Base-by-base conservation (phyloP, 1,140 invertebrate species). In the Trachymyrmex septentrionalis region DNA sequence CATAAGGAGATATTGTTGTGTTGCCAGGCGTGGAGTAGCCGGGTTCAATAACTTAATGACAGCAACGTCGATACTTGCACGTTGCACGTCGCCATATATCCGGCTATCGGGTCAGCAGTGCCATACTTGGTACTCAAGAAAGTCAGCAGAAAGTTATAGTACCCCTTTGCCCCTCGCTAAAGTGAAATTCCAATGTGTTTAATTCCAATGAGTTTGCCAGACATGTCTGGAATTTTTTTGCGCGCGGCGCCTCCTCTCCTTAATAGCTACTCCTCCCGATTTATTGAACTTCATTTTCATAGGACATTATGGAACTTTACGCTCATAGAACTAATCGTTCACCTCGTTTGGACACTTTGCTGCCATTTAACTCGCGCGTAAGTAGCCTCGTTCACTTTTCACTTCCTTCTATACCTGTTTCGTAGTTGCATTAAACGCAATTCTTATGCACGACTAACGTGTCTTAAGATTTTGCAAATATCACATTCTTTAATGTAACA, bases 101-200 rank as follows among this genome's bases (percentile, higher is more conserved):
- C 92, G 89, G 91, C 89, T 91, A 90, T 78, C 86, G 88, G 82
- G 85, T 92, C 89, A 87, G 63, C 86, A 63, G 85, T 77, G 71
- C 92, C 93, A 90, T 93, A 93, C 87, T 93, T 93, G 93, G 92
- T 64, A 88, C 50, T 90, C 91, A 92, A 82, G 92, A 93, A 93
- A 93, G 92, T 89, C 87, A 87, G 86, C 48, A 19, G 21, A 61
- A 53, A 73, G 69, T 44, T 44, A 44, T 38, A 34, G 48, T 50
- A 55, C 44, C 12, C 69, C 21, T 27, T 30, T 27, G 16, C 61
- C 61, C 6, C 89, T 44, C 48, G 67, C 85, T 89, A 76, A 89
- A 92, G 90, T 93, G 88, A 92, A 92, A 93, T 93, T 92, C 88
- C 91, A 87, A 92, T 85, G 86, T 87, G 86, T 87, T 90, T 91